phyloP scores from a whole-genome alignment of 2,113 vertebrate species.

The Scomber japonicus region DNA sequence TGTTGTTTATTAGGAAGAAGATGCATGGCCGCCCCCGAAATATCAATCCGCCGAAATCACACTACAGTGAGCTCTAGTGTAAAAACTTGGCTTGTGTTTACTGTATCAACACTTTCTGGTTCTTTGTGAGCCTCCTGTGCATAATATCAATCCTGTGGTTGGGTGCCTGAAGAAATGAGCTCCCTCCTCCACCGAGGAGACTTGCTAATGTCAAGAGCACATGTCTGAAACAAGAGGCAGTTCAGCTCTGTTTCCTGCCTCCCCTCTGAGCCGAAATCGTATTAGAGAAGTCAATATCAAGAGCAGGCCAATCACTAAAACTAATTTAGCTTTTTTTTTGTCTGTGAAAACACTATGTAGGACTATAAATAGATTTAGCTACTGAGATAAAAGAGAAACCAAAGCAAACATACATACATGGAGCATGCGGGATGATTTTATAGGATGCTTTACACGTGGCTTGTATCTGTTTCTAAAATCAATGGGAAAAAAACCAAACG shows the following conservation, averaged over 20 bases:
- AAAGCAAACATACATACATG: conserved; percentile 11
- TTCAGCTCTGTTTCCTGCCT: conserved; percentile 58
- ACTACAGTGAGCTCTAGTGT: conserved; percentile 25
- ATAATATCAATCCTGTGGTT: conserved; percentile 61
- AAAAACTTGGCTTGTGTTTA: conserved; percentile 21
- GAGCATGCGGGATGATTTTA: background rate
- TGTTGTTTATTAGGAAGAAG: conserved; percentile 79
- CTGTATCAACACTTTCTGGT: conserved; percentile 20
- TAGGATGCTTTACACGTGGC: conserved; percentile 5
- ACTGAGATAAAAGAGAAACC: conserved; percentile 14
- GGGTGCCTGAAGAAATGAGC: conserved; percentile 54
- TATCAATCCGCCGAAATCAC: conserved; percentile 57
- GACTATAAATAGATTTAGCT: conserved; percentile 41
- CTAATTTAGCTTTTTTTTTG: conserved; percentile 52
- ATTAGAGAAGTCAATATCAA: conserved; percentile 75
- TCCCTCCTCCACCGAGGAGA: conserved; percentile 60
- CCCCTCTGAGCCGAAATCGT: conserved; percentile 49
- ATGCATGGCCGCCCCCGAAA: conserved; percentile 57
- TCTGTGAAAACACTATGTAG: conserved; percentile 43
- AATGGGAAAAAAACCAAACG: conserved; percentile 26
- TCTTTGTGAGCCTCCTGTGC: conserved; percentile 35
- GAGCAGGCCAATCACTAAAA: conserved; percentile 67
- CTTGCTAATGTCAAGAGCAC: conserved; percentile 78
- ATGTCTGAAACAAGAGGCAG: conserved; percentile 72
- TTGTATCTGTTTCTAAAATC: conserved; percentile 39